phyloP scores from a whole-genome alignment of 2,888 invertebrate genomes.

The Mellilla xanthometata region DNA sequence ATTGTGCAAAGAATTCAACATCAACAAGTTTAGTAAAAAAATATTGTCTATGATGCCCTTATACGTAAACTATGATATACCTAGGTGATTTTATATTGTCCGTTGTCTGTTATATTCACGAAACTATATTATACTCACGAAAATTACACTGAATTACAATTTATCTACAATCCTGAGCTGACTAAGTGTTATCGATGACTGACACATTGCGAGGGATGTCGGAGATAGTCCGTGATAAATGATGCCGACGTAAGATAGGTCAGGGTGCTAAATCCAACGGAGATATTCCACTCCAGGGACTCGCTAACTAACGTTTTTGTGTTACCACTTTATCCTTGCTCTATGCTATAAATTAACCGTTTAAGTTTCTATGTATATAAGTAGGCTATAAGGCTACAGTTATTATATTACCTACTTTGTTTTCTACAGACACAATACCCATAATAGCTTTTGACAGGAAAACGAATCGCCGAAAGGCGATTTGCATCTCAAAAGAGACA shows the following conservation, averaged over 20 bases:
- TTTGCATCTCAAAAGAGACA: conserved; percentile 14
- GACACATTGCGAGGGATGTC: background rate
- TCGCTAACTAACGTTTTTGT: background rate
- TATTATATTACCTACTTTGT: background rate
- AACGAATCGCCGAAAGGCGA: conserved; percentile 10
- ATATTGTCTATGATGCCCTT: too few relatives aligned
- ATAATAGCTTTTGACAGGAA: conserved; percentile 4
- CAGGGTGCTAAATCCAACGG: conserved; percentile 5
- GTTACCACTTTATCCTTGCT: background rate
- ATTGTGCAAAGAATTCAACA: too few relatives aligned
- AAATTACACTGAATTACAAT: too few relatives aligned
- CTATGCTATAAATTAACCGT: conserved; percentile 11
- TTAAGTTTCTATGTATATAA: too few relatives aligned
- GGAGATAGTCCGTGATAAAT: conserved; percentile 4
- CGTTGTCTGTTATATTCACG: too few relatives aligned
- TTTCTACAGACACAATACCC: conserved; percentile 8
- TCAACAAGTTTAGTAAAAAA: too few relatives aligned
- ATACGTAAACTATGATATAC: too few relatives aligned
- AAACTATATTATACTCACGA: too few relatives aligned
- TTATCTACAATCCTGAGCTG: too few relatives aligned
- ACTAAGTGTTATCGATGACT: too few relatives aligned
- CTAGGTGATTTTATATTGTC: too few relatives aligned
- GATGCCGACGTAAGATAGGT: conserved; percentile 6
- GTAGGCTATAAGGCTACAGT: too few relatives aligned
- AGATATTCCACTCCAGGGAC: conserved; percentile 4